phyloP scores from a whole-genome alignment of 2,113 vertebrate genomes.

The Toxotes jaculatrix region DNA sequence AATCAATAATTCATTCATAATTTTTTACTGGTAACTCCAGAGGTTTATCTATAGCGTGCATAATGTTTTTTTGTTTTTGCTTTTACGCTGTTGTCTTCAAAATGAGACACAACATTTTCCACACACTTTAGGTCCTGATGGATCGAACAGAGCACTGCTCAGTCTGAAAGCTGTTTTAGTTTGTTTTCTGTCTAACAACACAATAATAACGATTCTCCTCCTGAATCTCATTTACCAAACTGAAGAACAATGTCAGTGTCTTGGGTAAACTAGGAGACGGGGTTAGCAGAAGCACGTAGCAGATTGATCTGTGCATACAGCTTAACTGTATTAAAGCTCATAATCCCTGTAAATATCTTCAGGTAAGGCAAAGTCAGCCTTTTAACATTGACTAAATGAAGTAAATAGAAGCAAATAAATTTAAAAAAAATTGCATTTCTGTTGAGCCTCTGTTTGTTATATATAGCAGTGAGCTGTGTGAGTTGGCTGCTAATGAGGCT shows the following conservation, averaged over 20 bases:
- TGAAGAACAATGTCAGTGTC: slow-evolving; percentile 38
- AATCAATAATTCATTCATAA: neutral
- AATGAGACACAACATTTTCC: neutral
- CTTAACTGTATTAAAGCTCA: slow-evolving; percentile 78
- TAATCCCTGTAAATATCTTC: slow-evolving; percentile 85
- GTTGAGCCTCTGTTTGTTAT: slow-evolving; percentile 61
- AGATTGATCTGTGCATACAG: slow-evolving; percentile 78
- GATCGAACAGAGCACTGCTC: slow-evolving; percentile 30
- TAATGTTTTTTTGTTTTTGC: too few relatives aligned
- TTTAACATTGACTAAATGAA: slow-evolving; percentile 83
- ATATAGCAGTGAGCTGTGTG: slow-evolving; percentile 77
- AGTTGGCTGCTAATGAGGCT: slow-evolving; percentile 88
- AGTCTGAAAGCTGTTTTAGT: slow-evolving; percentile 47
- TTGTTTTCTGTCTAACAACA: slow-evolving; percentile 65
- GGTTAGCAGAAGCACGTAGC: slow-evolving; percentile 64
- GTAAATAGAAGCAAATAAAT: slow-evolving; percentile 80
- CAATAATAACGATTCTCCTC: slow-evolving; percentile 36
- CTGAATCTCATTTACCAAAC: slow-evolving; percentile 58
- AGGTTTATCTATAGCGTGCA: neutral
- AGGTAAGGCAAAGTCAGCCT: slow-evolving; percentile 82
- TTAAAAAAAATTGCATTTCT: slow-evolving; percentile 71
- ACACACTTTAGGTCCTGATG: slow-evolving; percentile 42
- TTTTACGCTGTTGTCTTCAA: too few relatives aligned
- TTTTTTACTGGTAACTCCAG: neutral
- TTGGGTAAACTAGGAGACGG: slow-evolving; percentile 51